phyloP scores from a whole-genome alignment of 2,113 vertebrate species.

The Tichodroma muraria region DNA sequence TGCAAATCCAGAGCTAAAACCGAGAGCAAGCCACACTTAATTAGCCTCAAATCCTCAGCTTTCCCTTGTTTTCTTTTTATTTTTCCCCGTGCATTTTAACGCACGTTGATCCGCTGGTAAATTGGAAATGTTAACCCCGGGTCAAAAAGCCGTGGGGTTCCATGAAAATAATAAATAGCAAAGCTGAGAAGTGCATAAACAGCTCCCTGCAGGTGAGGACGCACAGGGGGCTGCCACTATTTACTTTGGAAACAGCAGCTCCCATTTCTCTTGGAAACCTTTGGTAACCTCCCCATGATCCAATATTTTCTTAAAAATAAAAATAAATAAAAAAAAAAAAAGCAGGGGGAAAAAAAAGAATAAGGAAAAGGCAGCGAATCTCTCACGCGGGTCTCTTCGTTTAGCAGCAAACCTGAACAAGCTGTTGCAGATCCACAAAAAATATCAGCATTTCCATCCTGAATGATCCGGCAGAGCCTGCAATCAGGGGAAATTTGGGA shows the following conservation, averaged over 20 bases:
- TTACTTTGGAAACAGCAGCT: neutral
- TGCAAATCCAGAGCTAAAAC: neutral
- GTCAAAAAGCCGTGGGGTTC: neutral
- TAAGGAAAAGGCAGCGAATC: neutral
- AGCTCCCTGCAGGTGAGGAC: neutral
- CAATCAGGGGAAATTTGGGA: neutral
- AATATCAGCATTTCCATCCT: neutral
- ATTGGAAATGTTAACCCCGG: neutral
- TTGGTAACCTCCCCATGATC: neutral
- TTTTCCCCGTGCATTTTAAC: neutral
- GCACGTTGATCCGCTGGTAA: neutral
- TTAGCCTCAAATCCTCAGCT: neutral
- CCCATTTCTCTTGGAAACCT: neutral
- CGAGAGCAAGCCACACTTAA: neutral
- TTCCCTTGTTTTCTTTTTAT: neutral
- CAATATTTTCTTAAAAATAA: too few relatives aligned
- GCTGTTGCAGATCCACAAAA: neutral
- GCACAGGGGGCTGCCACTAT: neutral
- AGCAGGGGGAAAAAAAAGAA: rapidly evolving
- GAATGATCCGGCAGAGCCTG: neutral
- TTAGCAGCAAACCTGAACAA: neutral
- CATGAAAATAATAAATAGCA: neutral
- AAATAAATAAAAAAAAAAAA: too few relatives aligned
- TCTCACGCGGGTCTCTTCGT: rapidly evolving
- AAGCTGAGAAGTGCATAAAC: neutral